Evolutionary conservation across 2,113 vertebrate genomes (phyloP).

Genomic region (Rutilus rutilus): DNA sequence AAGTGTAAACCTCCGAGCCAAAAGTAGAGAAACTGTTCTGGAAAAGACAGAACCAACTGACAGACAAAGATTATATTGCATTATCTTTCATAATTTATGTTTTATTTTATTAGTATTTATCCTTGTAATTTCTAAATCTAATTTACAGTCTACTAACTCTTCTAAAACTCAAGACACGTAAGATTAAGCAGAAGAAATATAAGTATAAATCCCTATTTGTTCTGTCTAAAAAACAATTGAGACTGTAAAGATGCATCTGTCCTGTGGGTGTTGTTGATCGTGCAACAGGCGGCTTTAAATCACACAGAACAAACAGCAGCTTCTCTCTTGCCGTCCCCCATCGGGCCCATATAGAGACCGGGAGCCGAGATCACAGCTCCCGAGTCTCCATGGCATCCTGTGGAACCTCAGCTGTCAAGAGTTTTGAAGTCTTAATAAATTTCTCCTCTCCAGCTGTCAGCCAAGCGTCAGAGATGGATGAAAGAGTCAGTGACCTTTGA

Average conservation of each 20-base stretch:
- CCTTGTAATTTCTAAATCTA: too few relatives aligned
- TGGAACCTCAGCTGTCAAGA: conserved; percentile 80
- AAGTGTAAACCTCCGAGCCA: not conserved
- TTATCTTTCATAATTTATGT: not conserved
- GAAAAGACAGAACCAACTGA: not conserved
- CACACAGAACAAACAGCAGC: not conserved
- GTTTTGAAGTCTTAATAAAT: conserved; percentile 95
- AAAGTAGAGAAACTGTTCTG: not conserved
- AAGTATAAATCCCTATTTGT: not conserved
- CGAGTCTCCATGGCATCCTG: conserved; percentile 36
- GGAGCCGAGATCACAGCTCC: not conserved
- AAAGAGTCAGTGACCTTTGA: conserved; percentile 85
- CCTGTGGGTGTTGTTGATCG: not conserved
- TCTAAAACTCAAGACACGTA: not conserved
- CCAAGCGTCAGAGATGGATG: conserved; percentile 87
- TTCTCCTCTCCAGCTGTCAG: conserved; percentile 82
- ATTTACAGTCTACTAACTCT: not conserved
- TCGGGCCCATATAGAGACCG: not conserved
- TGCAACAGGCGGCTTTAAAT: not conserved
- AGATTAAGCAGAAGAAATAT: not conserved
- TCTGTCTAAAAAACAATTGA: not conserved
- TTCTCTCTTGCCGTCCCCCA: not conserved
- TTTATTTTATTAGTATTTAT: not conserved
- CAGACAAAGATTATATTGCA: not conserved
- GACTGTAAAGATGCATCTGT: not conserved